Evolutionary conservation across 2,113 vertebrate genomes (phyloP).

Genomic region (Dissostichus mawsoni): DNA sequence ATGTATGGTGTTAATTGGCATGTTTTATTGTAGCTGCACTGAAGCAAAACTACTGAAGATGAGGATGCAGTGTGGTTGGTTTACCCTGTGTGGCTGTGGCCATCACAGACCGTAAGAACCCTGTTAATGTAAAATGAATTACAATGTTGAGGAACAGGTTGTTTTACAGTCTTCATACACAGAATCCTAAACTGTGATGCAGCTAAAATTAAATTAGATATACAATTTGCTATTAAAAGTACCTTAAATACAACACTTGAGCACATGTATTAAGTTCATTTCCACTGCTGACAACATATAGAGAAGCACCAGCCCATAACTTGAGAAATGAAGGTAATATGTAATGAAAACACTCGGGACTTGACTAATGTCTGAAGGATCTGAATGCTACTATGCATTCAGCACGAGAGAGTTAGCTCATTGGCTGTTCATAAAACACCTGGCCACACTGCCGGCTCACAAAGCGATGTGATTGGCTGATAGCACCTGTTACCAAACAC

Average conservation of each 20-base stretch:
- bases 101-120: too few relatives aligned
- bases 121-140: too few relatives aligned
- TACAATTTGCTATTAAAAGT: too few relatives aligned
- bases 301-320: not conserved
- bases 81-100: too few relatives aligned
- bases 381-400: not conserved
- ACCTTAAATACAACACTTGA: not conserved
- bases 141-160: too few relatives aligned
- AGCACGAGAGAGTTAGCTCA: not conserved
- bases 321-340: not conserved
- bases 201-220: too few relatives aligned
- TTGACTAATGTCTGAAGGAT: not conserved
- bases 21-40: too few relatives aligned
- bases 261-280: not conserved
- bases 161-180: too few relatives aligned
- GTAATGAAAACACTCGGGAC: not conserved
- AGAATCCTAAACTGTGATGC: too few relatives aligned
- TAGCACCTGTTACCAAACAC: constrained; percentile 55
- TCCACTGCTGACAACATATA: not conserved
- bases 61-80: too few relatives aligned
- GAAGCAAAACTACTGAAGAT: too few relatives aligned
- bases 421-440: not conserved
- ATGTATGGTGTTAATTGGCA: too few relatives aligned
- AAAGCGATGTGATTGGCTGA: constrained; percentile 6
- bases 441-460: constrained; percentile 1